phyloP scores from a whole-genome alignment of 2,797 vertebrate genomes.

The Pangasius djambal region DNA sequence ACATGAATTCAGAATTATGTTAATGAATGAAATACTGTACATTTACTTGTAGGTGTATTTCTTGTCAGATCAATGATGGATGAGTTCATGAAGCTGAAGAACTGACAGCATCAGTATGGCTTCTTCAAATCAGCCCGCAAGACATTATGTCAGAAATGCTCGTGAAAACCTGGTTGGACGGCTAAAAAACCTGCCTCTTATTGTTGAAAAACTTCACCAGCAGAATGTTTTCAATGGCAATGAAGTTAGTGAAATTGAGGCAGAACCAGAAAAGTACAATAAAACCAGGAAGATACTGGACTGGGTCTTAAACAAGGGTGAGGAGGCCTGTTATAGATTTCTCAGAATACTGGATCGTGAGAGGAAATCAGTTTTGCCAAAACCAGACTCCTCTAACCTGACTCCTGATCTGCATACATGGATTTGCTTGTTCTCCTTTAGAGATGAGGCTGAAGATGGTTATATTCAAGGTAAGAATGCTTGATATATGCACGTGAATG shows the following conservation, averaged over 20 bases:
- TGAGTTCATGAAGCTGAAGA: background rate
- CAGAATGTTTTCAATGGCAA: background rate
- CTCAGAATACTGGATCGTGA: conserved; percentile 25
- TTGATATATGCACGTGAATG: background rate
- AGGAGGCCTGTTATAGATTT: conserved; percentile 28
- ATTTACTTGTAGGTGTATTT: background rate
- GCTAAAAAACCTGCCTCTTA: conserved; percentile 8
- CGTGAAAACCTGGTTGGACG: background rate
- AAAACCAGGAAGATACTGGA: conserved; percentile 26
- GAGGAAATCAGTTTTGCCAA: conserved; percentile 17
- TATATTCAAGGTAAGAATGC: conserved; percentile 12
- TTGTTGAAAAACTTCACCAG: conserved; percentile 31
- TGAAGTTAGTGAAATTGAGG: conserved; percentile 13
- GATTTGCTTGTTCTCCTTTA: conserved; percentile 23
- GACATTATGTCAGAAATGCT: background rate
- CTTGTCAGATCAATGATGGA: background rate
- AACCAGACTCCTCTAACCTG: background rate
- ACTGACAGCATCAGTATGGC: background rate
- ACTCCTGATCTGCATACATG: background rate
- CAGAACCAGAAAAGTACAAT: background rate
- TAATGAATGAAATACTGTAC: too few relatives aligned
- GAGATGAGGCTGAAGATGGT: conserved; percentile 10
- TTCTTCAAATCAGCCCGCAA: background rate
- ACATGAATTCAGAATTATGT: too few relatives aligned
- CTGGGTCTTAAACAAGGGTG: background rate